Evolutionary conservation across 2,113 vertebrate genomes (phyloP), one percentile per base, ranked within the genome.

Genomic region (Guaruba guarouba): DNA sequence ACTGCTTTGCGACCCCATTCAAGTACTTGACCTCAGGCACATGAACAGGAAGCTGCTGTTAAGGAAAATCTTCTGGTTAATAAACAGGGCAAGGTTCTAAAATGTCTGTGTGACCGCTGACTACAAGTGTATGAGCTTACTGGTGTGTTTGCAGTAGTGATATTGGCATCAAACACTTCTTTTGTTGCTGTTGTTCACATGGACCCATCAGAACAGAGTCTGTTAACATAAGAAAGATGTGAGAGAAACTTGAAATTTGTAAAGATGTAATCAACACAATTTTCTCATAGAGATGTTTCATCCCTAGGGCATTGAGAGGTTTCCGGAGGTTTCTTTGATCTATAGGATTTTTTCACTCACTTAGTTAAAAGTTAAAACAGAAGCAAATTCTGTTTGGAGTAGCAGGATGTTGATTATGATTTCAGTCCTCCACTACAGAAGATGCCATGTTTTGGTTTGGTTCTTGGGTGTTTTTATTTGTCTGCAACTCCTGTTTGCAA

Each of bases 231-330:
- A 19, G 6, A 43, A 61, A 61, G 83, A 81, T 41, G 3, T 2
- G 7, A 67, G 11, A 37, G 11, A 28, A 64, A 76, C 10, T 8
- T 70, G 16, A 67, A 33, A 70, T 68, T 55, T 82, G 20, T 66
- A 3, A 66, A n/a, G 7, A 25, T n/a, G 17, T 31, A 49, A 68
- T 39, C 15, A 88, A 2, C 23, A 33, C 10, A 7, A 5, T 52
- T 73, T 61, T 69, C 12, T 82, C 11, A 33, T 31, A 25, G 62
- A 44, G 0, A 0, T n/a, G 6, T 5, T 7, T 57, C 3, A 3
- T 82, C 43, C 46, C 17, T 46, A 12, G 10, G 22, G 27, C 12
- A 9, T 85, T 76, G 29, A 15, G 25, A 54, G 24, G 7, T 43
- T 64, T 90, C 33, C 7, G 25, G 2, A 63, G 39, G 18, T 67